A percentile compares a stretch with the other conserved stretches of the same genome.
phyloP scores from a whole-genome alignment of 2,888 invertebrate genomes.

The Augochlorella aurata region DNA sequence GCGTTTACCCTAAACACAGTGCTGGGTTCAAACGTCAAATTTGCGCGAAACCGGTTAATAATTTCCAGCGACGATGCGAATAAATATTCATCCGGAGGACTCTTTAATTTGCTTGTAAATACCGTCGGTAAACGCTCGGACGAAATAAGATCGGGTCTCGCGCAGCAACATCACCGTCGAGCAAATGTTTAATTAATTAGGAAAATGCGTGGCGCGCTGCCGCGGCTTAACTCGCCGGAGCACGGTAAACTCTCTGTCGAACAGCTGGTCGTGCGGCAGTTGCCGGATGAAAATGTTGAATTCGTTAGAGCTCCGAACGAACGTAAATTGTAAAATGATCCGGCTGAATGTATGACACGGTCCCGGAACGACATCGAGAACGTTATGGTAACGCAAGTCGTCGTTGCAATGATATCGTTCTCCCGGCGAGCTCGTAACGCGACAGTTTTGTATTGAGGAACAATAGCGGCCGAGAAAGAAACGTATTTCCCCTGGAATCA shows the following conservation, averaged over 20 bases:
- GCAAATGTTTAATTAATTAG: conserved; percentile 37
- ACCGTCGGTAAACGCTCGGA: not conserved
- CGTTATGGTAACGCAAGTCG: not conserved
- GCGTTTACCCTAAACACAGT: not conserved
- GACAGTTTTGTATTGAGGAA: conserved; percentile 8
- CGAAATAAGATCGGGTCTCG: conserved; percentile 26
- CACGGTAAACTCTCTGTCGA: conserved; percentile 4
- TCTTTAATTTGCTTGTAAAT: conserved; percentile 44
- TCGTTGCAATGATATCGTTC: not conserved
- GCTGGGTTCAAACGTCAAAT: not conserved
- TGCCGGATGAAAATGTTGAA: conserved; percentile 3
- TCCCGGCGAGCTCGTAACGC: not conserved
- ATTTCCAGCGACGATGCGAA: conserved; percentile 4
- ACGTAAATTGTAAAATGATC: not conserved
- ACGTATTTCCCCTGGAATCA: conserved; percentile 23
- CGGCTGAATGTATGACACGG: not conserved
- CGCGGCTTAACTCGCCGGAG: not conserved
- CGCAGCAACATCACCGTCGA: not conserved
- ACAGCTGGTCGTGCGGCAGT: not conserved
- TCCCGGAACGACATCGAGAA: not conserved
- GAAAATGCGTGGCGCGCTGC: not conserved
- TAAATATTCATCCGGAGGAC: conserved; percentile 43
- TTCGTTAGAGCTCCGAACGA: not conserved
- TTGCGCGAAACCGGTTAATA: not conserved
- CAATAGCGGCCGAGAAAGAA: not conserved